These are phyloP conservation scores for Himalopsyche japonica DNA, from an alignment of 2,888 invertebrate genomes.

Conservation along the genomic window DNA sequence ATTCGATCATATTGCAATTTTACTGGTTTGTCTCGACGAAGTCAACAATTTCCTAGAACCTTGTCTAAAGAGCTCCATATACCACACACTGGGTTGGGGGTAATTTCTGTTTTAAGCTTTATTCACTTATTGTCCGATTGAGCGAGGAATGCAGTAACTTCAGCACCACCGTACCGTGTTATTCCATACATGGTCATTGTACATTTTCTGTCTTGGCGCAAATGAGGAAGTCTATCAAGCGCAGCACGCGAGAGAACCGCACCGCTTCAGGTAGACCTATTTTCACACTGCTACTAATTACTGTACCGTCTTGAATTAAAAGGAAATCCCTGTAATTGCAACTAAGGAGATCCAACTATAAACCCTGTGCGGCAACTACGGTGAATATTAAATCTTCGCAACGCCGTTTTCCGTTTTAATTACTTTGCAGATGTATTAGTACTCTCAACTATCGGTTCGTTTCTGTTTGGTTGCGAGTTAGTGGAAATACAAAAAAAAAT, in stretches of 20 bases:
- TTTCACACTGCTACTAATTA: neutral
- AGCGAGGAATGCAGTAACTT: neutral
- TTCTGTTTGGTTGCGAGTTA: too few species aligned
- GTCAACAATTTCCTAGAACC: too few species aligned
- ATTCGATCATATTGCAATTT: too few species aligned
- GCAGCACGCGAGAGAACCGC: neutral
- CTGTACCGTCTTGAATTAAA: neutral
- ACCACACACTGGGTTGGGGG: too few species aligned
- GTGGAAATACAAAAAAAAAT: too few species aligned
- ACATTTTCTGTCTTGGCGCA: neutral
- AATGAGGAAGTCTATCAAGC: neutral
- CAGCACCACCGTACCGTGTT: neutral
- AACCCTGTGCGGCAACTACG: neutral
- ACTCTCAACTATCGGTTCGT: too few species aligned
- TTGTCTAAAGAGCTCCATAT: too few species aligned
- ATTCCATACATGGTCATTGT: neutral
- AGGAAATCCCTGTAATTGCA: constrained; percentile 14
- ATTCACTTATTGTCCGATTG: neutral
- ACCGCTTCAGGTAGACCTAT: neutral
- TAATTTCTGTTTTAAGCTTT: neutral
- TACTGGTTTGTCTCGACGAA: too few species aligned
- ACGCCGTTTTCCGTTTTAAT: neutral
- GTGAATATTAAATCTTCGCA: neutral
- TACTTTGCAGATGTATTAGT: neutral
- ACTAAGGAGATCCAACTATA: neutral